A percentile compares a stretch with the other conserved stretches of the same genome.
Evolutionary conservation across 2,888 invertebrate genomes (phyloP).

Genomic region (Sinhomidia bicolor): DNA sequence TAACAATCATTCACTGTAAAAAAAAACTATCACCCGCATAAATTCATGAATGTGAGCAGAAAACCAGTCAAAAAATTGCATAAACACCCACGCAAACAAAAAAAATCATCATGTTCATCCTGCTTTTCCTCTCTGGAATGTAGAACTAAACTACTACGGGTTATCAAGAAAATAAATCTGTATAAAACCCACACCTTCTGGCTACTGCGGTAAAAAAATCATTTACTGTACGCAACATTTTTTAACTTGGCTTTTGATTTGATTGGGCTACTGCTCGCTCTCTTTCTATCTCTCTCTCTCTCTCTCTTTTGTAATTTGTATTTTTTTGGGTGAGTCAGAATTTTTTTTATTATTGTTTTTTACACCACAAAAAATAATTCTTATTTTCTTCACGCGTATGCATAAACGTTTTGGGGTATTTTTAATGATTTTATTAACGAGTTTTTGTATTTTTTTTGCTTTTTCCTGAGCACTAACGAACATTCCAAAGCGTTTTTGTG

Average conservation of each 20-base stretch:
- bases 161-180: too few species aligned
- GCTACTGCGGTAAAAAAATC: neutral
- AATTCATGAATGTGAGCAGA: neutral
- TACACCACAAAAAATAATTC: neutral
- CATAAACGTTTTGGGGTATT: slow-evolving; percentile 77
- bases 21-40: neutral
- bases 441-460: neutral
- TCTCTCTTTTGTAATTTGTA: slow-evolving; percentile 57
- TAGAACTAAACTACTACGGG: neutral
- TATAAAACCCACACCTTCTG: neutral
- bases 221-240: neutral
- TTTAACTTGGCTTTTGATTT: neutral
- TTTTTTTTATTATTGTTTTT: slow-evolving; percentile 64
- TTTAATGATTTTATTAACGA: slow-evolving; percentile 1
- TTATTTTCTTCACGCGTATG: neutral
- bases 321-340: slow-evolving; percentile 77
- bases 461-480: neutral
- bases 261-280: neutral
- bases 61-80: neutral
- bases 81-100: neutral
- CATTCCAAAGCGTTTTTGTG: slow-evolving; percentile 76
- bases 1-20: neutral
- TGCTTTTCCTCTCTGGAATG: neutral
- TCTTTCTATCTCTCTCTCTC: too few species aligned
- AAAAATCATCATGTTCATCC: too few species aligned